Evolutionary conservation across 2,888 invertebrate species (phyloP).

Genomic region (Aquatica leii): DNA sequence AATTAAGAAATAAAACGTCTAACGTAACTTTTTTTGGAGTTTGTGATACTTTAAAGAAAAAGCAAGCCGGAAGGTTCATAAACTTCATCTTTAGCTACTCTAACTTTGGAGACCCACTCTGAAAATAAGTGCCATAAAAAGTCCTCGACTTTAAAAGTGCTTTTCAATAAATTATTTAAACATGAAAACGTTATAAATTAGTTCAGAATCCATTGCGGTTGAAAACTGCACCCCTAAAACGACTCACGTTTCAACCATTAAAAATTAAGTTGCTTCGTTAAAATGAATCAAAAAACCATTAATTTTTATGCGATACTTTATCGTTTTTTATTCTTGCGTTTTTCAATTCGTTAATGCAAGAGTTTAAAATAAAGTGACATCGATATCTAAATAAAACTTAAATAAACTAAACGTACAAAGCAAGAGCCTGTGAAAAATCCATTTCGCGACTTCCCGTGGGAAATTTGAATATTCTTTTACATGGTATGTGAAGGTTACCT

Average conservation of each 20-base stretch:
- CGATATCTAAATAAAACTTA: conserved; percentile 24
- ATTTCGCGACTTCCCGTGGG: conserved; percentile 55
- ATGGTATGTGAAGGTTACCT: conserved; percentile 53
- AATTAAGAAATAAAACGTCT: conserved; percentile 15
- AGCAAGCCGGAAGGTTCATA: conserved; percentile 51
- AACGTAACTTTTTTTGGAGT: conserved; percentile 7
- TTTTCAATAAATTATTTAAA: conserved; percentile 59
- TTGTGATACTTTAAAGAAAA: conserved; percentile 48
- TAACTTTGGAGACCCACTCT: conserved; percentile 51
- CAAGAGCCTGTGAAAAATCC: conserved; percentile 52
- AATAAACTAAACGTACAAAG: conserved; percentile 44
- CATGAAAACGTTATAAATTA: conserved; percentile 56
- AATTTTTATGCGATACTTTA: conserved; percentile 23
- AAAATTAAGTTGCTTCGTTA: conserved; percentile 44
- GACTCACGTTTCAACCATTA: conserved; percentile 46
- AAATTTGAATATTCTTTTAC: conserved; percentile 58
- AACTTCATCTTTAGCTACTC: conserved; percentile 54
- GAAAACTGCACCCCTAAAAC: conserved; percentile 45
- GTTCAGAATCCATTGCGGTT: conserved; percentile 44
- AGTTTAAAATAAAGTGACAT: conserved; percentile 17
- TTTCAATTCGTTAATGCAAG: conserved; percentile 18
- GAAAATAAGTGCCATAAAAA: conserved; percentile 56
- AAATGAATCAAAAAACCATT: conserved; percentile 34
- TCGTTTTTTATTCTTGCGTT: conserved; percentile 14
- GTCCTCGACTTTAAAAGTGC: conserved; percentile 57